Evolutionary conservation across 2,113 vertebrate genomes (phyloP).

Genomic region (Sialia sialis): DNA sequence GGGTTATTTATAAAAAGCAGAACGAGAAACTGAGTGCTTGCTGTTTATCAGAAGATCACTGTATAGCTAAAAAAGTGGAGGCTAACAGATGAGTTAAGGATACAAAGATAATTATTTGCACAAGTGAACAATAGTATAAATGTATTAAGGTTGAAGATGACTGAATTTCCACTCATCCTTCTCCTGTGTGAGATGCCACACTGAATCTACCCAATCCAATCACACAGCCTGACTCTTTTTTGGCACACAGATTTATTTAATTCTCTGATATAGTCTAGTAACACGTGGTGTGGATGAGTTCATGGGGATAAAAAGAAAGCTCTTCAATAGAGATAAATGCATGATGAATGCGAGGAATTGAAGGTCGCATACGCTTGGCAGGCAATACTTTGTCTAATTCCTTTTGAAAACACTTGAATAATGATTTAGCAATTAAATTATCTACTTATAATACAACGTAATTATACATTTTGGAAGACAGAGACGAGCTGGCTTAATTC

Average conservation of each 20-base stretch:
- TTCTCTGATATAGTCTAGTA: background rate
- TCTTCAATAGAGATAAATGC: background rate
- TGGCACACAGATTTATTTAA: background rate
- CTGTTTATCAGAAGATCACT: background rate
- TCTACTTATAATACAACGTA: background rate
- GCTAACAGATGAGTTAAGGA: background rate
- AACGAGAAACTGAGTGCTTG: background rate
- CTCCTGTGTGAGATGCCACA: background rate
- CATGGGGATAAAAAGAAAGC: background rate
- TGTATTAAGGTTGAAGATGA: background rate
- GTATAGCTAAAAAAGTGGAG: background rate
- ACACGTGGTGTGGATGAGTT: background rate
- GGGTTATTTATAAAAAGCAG: background rate
- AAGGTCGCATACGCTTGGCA: background rate
- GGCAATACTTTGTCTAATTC: background rate
- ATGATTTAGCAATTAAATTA: background rate
- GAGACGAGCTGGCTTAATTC: background rate
- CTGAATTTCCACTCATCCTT: background rate
- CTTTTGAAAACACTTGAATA: background rate
- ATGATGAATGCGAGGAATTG: background rate
- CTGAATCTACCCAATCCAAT: background rate
- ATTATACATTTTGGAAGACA: background rate
- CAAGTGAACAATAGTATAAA: background rate
- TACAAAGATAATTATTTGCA: background rate
- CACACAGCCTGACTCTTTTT: accelerated